A percentile compares a stretch with the other conserved stretches of the same genome.
Conservation (phyloP, 2,797 vertebrate species). For the Rhinella marina region DNA sequence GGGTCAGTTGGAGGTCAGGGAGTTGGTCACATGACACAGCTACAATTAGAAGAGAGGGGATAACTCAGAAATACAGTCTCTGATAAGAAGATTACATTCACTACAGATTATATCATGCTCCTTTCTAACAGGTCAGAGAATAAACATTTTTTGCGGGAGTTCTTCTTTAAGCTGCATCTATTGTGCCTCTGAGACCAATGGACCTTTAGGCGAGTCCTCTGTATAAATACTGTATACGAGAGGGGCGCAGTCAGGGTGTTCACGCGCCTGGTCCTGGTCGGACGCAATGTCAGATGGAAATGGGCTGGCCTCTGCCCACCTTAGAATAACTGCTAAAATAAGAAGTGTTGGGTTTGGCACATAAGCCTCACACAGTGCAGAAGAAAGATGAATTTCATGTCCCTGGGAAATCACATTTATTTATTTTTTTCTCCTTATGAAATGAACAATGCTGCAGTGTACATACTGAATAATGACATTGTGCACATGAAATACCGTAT, state of each 20-base stretch:
- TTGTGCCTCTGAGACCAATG: background rate
- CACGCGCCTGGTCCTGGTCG: constrained; percentile 4
- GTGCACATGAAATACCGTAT: background rate
- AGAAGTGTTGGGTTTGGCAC: constrained; percentile 51
- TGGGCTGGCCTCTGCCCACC: constrained; percentile 30
- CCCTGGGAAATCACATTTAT: constrained; percentile 27
- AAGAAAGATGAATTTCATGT: constrained; percentile 54
- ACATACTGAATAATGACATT: constrained; percentile 22
- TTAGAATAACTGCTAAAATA: constrained; percentile 56
- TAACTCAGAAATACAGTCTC: too few relatives aligned
- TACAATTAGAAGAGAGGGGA: too few relatives aligned
- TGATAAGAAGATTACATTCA: too few relatives aligned
- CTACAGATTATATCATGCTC: too few relatives aligned
- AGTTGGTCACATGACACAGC: too few relatives aligned
- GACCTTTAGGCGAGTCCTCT: background rate
- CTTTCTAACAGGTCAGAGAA: too few relatives aligned
- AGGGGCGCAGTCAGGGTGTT: background rate
- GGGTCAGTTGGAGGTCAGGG: too few relatives aligned
- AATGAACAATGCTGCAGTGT: constrained; percentile 54
- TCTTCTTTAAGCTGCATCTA: background rate
- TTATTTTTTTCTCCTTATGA: background rate
- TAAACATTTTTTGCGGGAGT: too few relatives aligned
- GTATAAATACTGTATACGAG: background rate
- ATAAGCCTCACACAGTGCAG: background rate
- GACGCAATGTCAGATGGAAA: constrained; percentile 25